Percentiles rank a stretch among this genome's conserved stretches.
phyloP scores from a whole-genome alignment of 2,797 vertebrate genomes.

The Typhlichthys subterraneus region DNA sequence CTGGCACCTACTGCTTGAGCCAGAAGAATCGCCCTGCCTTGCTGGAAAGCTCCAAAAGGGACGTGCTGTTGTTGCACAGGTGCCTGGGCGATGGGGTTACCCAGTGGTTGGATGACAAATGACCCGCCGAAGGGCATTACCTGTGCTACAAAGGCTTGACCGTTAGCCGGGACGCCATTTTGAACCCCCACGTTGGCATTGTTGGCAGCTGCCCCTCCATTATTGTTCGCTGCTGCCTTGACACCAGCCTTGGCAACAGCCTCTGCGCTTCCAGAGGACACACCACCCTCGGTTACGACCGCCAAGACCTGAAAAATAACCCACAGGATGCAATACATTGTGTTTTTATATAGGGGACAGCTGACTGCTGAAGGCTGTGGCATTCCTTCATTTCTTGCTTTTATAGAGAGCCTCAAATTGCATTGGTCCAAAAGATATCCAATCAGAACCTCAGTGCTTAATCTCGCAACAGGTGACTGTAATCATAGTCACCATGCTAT shows the following conservation, averaged over 20 bases:
- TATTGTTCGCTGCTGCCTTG: constrained; percentile 51
- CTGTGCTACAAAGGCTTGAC: constrained; percentile 44
- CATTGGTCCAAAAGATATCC: constrained; percentile 33
- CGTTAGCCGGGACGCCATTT: constrained; percentile 54
- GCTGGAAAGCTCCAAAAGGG: constrained; percentile 50
- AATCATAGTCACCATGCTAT: constrained; percentile 52
- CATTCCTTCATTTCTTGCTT: constrained; percentile 32
- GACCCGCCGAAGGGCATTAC: constrained; percentile 64
- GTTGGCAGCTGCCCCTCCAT: constrained; percentile 53
- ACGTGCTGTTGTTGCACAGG: constrained; percentile 52
- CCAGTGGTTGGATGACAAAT: constrained; percentile 59
- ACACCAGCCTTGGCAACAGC: constrained; percentile 52
- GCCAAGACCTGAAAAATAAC: constrained; percentile 56
- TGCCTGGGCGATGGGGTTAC: constrained; percentile 34
- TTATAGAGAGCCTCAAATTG: constrained; percentile 49
- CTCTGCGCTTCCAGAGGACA: constrained; percentile 69
- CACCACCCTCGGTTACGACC: constrained; percentile 58
- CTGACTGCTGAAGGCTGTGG: constrained; percentile 28
- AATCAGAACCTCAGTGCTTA: constrained; percentile 56
- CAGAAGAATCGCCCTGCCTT: constrained; percentile 41
- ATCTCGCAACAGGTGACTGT: constrained; percentile 55
- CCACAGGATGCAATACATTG: constrained; percentile 67
- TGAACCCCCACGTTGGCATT: constrained; percentile 44
- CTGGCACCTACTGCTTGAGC: constrained; percentile 43
- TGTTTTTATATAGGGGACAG: constrained; percentile 29